Base-by-base conservation (phyloP, 2,113 vertebrate genomes). In the Sitta europaea region DNA sequence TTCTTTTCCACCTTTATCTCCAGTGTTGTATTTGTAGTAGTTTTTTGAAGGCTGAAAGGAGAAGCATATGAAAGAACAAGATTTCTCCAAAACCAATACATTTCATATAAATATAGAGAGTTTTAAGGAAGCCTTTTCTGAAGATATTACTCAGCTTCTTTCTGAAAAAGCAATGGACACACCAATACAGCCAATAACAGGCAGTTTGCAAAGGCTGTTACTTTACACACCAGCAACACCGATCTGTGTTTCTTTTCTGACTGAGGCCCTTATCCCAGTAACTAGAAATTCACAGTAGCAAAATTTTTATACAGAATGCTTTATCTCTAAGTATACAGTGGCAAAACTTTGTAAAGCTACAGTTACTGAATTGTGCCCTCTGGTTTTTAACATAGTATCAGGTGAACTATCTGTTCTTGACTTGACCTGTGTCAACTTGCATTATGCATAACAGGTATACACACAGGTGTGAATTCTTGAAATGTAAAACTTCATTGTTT, bases 161-260 rank as follows among this genome's bases (percentile, higher is more conserved):
- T 24, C 31, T 71, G 18, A 48, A 86, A 88, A 50, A 61, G 0
- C 29, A 47, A 23, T 21, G 33, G 24, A 36, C 11, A 10, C 12
- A 15, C 5, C 20, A 40, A 19, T 24, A 65, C 5, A 24, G 12
- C 20, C 33, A 59, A 33, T 19, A 81, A 9, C 0, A 1, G 25
- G 22, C 22, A 57, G 9, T 21, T 78, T 59, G 31, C 16, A n/a
- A 78, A 51, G 33, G 36, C 19, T 4, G 3, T 21, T 47, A 27
- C 19, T 57, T 31, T 61, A 9, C n/a, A 43, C n/a, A 31, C 57
- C 36, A 61, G 35, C 28, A 75, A 6, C 12, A 42, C 2, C 0
- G 0, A 5, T 22, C 23, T 63, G 5, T n/a, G 31, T n/a, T 51
- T 84, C 47, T 79, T 55, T 70, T 31, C 47, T 57, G 25, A 50